Evolutionary conservation across 2,113 vertebrate species (phyloP), one percentile per base, ranked within the genome.

Genomic region (Eudyptes chrysolophus): DNA sequence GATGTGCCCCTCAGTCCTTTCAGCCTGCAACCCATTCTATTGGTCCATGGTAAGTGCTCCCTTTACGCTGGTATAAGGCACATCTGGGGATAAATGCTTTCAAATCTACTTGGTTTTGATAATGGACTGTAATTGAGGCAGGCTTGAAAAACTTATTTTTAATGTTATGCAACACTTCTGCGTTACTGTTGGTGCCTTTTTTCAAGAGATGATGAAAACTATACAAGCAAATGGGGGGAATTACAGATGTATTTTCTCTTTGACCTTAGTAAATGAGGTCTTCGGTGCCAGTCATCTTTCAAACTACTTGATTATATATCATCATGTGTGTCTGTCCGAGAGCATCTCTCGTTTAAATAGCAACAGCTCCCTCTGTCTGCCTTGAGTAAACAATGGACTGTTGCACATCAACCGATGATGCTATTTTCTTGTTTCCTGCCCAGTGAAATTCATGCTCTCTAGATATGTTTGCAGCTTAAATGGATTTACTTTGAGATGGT

Each of bases 341-440:
- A 89, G 26, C 58, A 34, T 87, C 54, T 69, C 60, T 32, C 2
- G 7, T 94, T 27, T 46, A 30, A 92, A 92, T 81, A 87, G 44
- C 88, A 97, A 92, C 54, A 96, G 90, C 84, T 97, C 90, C 88
- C 84, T 97, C 96, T 97, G 32, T 83, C 88, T 96, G 65, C 74
- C 84, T 78, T 42, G 2, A 78, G 29, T 62, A 34, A 79, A 29
- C 62, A 60, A 19, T 5, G 34, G 82, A 42, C 44, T 84, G 18
- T 44, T 88, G 52, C 40, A 38, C 15, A 69, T 7, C 36, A 26
- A 13, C 19, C 72, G 14, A 51, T 44, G 16, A n/a, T 58, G 29
- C 61, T 55, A 10, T 57, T 84, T 82, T 86, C 62, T 69, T n/a
- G 4, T 16, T 89, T 60, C 44, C n/a, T 69, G n/a, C 34, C 57